Evolutionary conservation across 1,140 invertebrate species (phyloP).

Genomic region (Hypothenemus hampei): DNA sequence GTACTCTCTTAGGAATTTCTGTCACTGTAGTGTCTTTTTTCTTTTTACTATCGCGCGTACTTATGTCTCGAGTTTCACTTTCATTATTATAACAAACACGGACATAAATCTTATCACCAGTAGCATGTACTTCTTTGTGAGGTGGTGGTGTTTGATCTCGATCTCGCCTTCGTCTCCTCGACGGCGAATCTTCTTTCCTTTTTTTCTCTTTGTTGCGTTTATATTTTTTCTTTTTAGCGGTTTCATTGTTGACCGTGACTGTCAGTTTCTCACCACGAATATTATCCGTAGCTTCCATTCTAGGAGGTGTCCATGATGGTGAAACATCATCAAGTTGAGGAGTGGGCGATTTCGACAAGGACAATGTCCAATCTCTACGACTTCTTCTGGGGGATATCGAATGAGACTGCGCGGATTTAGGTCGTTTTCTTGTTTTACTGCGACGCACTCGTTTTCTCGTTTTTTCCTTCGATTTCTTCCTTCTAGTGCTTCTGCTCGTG

Average conservation of each 20-base stretch:
- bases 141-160: slow-evolving; percentile 57
- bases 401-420: slow-evolving; percentile 2
- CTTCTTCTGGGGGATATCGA: slow-evolving; percentile 27
- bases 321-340: slow-evolving; percentile 27
- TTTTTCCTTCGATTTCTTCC: slow-evolving; percentile 37
- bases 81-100: slow-evolving; percentile 86
- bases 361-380: slow-evolving; percentile 40
- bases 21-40: slow-evolving; percentile 45
- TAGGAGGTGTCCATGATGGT: slow-evolving; percentile 50
- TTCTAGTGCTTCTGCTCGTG: slow-evolving; percentile 36
- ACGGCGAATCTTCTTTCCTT: slow-evolving; percentile 48
- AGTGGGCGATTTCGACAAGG: slow-evolving; percentile 43
- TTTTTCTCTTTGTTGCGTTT: slow-evolving; percentile 45
- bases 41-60: slow-evolving; percentile 48
- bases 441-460: slow-evolving; percentile 21
- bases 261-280: slow-evolving; percentile 47
- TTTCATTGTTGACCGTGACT: slow-evolving; percentile 53
- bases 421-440: slow-evolving; percentile 10
- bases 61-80: slow-evolving; percentile 51
- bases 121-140: slow-evolving; percentile 85
- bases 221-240: slow-evolving; percentile 51
- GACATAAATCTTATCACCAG: slow-evolving; percentile 85
- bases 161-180: slow-evolving; percentile 50
- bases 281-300: slow-evolving; percentile 33
- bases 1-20: slow-evolving; percentile 50